Percentiles rank a stretch among this genome's conserved stretches.
phyloP scores from a whole-genome alignment of 1,140 invertebrate species.

The Drosophila guanche region DNA sequence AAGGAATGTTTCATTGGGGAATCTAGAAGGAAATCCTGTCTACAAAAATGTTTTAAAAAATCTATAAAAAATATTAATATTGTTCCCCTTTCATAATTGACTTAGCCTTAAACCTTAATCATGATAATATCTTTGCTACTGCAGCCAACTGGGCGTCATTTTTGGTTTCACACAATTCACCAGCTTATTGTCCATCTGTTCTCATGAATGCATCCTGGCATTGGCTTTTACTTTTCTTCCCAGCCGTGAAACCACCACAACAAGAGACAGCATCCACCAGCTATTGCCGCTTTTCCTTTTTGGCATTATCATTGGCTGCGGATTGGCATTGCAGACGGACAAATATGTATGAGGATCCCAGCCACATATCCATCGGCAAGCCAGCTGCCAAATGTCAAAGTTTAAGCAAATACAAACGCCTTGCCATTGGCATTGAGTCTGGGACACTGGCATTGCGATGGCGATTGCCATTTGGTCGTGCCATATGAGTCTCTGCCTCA shows the following conservation, averaged over 20 bases:
- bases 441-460: constrained; percentile 37
- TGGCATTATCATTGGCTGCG: constrained; percentile 37
- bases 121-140: too few species aligned
- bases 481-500: constrained; percentile 39
- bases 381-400: constrained; percentile 77
- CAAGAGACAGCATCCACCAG: too few species aligned
- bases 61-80: too few species aligned
- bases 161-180: background rate
- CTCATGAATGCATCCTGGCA: constrained; percentile 15
- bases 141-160: background rate
- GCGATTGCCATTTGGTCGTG: constrained; percentile 54
- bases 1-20: too few species aligned
- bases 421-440: constrained; percentile 23
- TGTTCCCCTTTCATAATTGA: too few species aligned
- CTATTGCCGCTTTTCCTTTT: constrained; percentile 65
- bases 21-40: too few species aligned
- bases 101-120: too few species aligned
- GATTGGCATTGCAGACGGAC: constrained; percentile 11
- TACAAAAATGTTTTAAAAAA: too few species aligned
- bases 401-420: constrained; percentile 76
- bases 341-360: constrained; percentile 44
- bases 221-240: constrained; percentile 47
- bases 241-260: constrained; percentile 6
- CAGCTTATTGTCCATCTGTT: constrained; percentile 7
- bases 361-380: constrained; percentile 41